Evolutionary conservation across 2,888 invertebrate genomes (phyloP), one percentile per base, ranked within the genome.

Genomic region (Coleophora flavipennella): DNA sequence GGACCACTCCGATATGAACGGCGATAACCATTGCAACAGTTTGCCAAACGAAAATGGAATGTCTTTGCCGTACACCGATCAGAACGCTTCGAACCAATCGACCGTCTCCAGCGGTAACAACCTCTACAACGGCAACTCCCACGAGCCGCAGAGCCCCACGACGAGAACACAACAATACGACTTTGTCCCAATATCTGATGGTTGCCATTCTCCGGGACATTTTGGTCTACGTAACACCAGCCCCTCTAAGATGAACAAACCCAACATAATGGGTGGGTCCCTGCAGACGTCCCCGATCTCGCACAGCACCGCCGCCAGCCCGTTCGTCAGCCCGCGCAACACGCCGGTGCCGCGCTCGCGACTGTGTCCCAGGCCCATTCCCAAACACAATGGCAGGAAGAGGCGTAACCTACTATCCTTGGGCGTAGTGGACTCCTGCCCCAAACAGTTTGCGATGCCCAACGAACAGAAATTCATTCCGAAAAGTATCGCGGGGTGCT

Each of bases 121-220:
- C 43, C 49, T 70, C 6, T 81, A 75, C 45, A 80, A 81, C 43
- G 80, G 79, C 1, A 74, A 76, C 41, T 59, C 67, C 40, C 72
- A 76, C 38, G 89, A 91, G 38, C 91, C 91, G 1, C 90, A 91
- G 48, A 92, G 92, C 76, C 92, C 92, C 8, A 93, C 92, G 46
- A 90, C 92, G 33, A 86, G 91, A 45, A 88, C 92, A 35, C 90
- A 92, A 63, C 91, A 92, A 61, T 95, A 93, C 64, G 93, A 91
- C 67, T 95, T 95, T 60, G 92, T 92, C 26, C 95, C 95, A 0
- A 95, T 95, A 60, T 93, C 94, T 28, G 93, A 93, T 8, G 90
- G 90, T n/a, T 89, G 91, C 33, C 89, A 88, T 55, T 90, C 90
- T 1, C 84, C 83, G 1, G 44, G 75, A 35, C 74, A 80, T 8